A percentile compares a stretch with the other conserved stretches of the same genome.
Evolutionary conservation across 1,140 invertebrate genomes (phyloP).

Genomic region (Ptiloglossa arizonensis): DNA sequence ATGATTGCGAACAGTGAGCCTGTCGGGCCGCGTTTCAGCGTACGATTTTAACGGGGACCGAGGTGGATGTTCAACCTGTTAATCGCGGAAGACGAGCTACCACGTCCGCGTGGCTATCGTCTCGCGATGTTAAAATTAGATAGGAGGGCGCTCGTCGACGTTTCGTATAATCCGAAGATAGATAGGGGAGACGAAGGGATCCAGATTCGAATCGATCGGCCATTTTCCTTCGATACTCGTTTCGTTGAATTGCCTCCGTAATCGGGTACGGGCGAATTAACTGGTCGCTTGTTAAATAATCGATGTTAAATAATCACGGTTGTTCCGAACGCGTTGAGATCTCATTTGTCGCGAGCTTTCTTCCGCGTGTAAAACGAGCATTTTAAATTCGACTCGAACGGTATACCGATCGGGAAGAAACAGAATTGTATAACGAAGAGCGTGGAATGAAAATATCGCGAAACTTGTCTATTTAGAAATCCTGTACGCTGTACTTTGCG

Average conservation of each 20-base stretch:
- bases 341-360: constrained; percentile 2
- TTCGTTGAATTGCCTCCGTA: not conserved
- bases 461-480: no score
- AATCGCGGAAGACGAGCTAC: not conserved
- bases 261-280: not conserved
- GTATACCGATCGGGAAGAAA: no score
- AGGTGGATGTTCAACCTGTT: not conserved
- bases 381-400: not conserved
- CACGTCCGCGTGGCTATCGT: not conserved
- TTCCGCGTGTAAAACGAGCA: not conserved
- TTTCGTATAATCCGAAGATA: no score
- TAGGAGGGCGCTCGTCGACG: not conserved
- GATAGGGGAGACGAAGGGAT: not conserved
- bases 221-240: not conserved
- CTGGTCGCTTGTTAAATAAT: no score
- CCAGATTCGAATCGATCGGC: not conserved
- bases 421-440: no score
- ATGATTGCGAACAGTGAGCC: constrained; percentile 18
- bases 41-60: not conserved
- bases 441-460: no score
- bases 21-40: not conserved
- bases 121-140: not conserved
- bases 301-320: constrained; percentile 15
- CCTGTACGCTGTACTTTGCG: no score
- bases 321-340: not conserved